Evolutionary conservation across 1,140 invertebrate species (phyloP), one percentile per base, ranked within the genome.

Genomic region (Pseudomyrmex pallidus): DNA sequence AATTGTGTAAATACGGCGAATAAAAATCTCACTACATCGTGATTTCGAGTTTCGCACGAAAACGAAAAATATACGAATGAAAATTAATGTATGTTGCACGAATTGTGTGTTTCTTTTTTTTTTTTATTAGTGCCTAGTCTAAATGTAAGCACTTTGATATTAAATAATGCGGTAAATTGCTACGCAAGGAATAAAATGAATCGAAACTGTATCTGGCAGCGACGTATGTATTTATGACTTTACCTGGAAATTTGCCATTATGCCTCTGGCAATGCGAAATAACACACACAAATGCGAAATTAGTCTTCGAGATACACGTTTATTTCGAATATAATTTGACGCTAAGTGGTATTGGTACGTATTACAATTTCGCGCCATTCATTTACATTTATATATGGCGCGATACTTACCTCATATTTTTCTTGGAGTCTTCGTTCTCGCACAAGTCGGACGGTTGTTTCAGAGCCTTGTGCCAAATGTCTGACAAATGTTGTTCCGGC

Each of bases 191-290:
- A 12, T 13, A 25, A 12, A 5, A 46, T 15, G 17, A 48, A 46
- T 50, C 9, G 20, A 8, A 64, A 17, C 22, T 22, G 12, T 35
- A 35, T 67, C 61, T 85, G 74, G 62, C 12, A n/a, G 52, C 9
- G 57, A 25, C 62, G 57, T 70, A 88, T 35, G 5, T 83, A 68
- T 84, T 83, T 57, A 70, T 83, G 17, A 73, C 77, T 87, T 90
- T 93, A 94, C 93, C 93, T 94, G 92, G 92, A 94, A 94, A 88
- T 94, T 94, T 92, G 90, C 92, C 93, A 94, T 94, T 90, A 94
- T 93, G 92, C 91, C 91, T 91, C 93, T 94, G 87, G 88, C 67
- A 85, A 64, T 85, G 77, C n/a, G 82, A 68, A 85, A 88, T 76
- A 73, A 35, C 35, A 35, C 35, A 84, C 44, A 86, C 59, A 83